Conservation (phyloP, 2,797 vertebrate genomes). For the Vireo griseus region DNA sequence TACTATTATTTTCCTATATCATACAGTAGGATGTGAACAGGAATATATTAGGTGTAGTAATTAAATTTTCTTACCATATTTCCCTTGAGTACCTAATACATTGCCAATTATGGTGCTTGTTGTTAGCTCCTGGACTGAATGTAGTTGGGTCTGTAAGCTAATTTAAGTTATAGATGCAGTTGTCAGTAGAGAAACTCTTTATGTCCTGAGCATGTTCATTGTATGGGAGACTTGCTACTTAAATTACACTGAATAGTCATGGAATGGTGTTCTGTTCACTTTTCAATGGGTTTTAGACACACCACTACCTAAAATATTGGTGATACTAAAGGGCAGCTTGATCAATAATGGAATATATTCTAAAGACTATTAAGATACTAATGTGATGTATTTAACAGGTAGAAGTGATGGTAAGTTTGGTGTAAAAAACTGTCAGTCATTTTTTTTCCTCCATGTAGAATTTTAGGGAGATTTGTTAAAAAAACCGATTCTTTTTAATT, state of each 20-base stretch:
- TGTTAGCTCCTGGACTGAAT: background rate
- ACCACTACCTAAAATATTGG: background rate
- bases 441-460: background rate
- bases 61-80: background rate
- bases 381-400: background rate
- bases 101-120: background rate
- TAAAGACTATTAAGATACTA: background rate
- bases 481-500: background rate
- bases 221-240: background rate
- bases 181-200: background rate
- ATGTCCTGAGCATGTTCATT: background rate
- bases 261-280: background rate
- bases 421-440: background rate
- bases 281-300: background rate
- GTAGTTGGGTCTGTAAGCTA: background rate
- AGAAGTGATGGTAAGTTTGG: background rate
- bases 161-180: background rate
- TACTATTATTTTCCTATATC: constrained; percentile 39
- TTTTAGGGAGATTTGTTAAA: background rate
- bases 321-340: background rate
- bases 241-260: background rate
- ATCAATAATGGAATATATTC: background rate
- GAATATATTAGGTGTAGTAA: background rate
- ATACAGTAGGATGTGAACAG: background rate
- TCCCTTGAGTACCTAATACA: background rate